Base-by-base conservation (phyloP, 2,888 invertebrate species). In the Drosophila nigricruria region DNA sequence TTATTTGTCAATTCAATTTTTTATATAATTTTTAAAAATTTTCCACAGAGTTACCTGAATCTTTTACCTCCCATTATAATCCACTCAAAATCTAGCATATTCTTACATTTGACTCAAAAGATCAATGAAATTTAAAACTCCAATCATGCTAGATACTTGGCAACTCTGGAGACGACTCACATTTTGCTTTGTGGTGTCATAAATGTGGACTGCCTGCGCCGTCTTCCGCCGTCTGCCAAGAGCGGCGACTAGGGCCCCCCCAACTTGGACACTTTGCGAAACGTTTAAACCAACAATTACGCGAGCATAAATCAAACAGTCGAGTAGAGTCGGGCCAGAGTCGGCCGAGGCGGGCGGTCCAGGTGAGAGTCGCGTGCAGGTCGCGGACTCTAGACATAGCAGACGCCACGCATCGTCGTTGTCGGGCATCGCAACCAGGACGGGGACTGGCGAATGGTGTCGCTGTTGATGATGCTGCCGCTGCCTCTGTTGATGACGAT, bases 221-320 rank as follows among this genome's bases (percentile, higher is more conserved):
- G 43, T 30, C 20, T 10, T 40, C 38, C 38, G 38, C 38, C 47
- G 30, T 30, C 53, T 30, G 30, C 16, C 30, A 3, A 5, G 27
- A 10, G 30, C 49, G 49, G 49, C 49, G 27, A 18, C 49, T 8
- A 16, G 50, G 58, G 64, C 30, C 38, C 56, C 65, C 61, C 62
- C 66, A 53, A 71, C 63, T 73, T 71, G 76, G 77, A 75, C 79
- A 77, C 77, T 82, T 89, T 79, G 83, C 86, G 80, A 90, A 92
- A 88, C 90, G 90, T 91, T 92, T 90, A 92, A 92, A 91, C 92
- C 91, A 92, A 92, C 92, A 92, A 92, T 92, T 93, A 92, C 92
- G 90, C 82, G 89, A 77, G 81, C 90, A 92, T 92, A 93, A 92
- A 92, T 92, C 92, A 92, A 92, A 93, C 84, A 83, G 90, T 89